Evolutionary conservation across 2,113 vertebrate genomes (phyloP).

Genomic region (Pavo muticus): DNA sequence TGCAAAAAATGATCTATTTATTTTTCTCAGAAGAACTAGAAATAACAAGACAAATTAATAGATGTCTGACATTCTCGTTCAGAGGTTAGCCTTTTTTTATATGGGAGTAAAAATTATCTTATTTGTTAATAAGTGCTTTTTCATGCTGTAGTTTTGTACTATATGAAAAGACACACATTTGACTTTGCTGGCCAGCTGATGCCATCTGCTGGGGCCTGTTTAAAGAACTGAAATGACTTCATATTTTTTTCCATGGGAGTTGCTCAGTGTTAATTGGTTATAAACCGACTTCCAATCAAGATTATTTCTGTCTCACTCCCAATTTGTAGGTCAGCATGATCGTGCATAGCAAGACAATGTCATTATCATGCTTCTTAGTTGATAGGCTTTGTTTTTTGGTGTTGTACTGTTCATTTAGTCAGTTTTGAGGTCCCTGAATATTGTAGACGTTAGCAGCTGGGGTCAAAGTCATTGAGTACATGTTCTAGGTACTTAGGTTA

Average conservation of each 20-base stretch:
- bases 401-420: background rate
- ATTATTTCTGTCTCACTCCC: background rate
- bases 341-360: background rate
- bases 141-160: background rate
- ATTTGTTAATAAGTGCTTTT: background rate
- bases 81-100: background rate
- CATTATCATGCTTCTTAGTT: background rate
- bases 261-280: background rate
- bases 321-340: background rate
- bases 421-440: background rate
- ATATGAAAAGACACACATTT: background rate
- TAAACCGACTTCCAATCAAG: background rate
- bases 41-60: background rate
- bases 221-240: slow-evolving; percentile 1
- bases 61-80: background rate
- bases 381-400: fast-evolving
- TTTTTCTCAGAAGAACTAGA: background rate
- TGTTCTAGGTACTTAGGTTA: background rate
- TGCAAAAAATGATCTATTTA: background rate
- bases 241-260: background rate
- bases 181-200: slow-evolving; percentile 37
- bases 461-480: background rate
- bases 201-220: slow-evolving; percentile 55
- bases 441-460: background rate
- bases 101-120: background rate